A percentile compares a stretch with the other conserved stretches of the same genome.
phyloP scores from a whole-genome alignment of 2,888 invertebrate genomes.

The Chalcis sispes region DNA sequence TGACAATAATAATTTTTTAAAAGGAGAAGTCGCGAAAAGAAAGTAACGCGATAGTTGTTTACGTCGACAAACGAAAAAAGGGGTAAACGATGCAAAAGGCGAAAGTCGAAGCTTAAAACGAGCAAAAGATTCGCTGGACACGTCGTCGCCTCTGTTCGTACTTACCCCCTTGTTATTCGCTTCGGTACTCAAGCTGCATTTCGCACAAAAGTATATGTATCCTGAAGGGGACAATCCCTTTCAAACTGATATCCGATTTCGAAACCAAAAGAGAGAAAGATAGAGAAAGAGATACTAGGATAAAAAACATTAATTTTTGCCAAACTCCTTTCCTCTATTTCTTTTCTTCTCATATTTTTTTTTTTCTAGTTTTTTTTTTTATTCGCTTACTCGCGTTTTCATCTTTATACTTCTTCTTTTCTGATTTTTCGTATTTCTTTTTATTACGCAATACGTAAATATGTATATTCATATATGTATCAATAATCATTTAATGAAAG shows the following conservation, averaged over 20 bases:
- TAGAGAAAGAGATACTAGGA: conserved; percentile 43
- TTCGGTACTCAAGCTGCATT: conserved; percentile 8
- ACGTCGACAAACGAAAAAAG: too few relatives aligned
- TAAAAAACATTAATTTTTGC: conserved; percentile 52
- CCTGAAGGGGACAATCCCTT: conserved; percentile 48
- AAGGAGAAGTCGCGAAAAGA: too few relatives aligned
- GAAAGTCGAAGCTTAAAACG: not conserved
- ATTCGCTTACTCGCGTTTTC: not conserved
- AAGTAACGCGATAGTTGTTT: too few relatives aligned
- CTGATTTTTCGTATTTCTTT: conserved; percentile 11
- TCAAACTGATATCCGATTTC: conserved; percentile 58
- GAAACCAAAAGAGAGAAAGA: too few relatives aligned
- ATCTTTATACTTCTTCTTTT: conserved; percentile 13
- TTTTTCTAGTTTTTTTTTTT: conserved; percentile 38
- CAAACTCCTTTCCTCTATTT: not conserved
- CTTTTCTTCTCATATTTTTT: not conserved
- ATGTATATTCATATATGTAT: not conserved
- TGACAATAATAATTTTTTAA: too few relatives aligned
- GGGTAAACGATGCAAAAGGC: conserved; percentile 39
- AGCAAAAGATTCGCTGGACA: conserved; percentile 39
- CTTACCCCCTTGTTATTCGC: not conserved
- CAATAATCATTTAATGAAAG: too few relatives aligned
- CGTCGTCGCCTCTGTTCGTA: not conserved
- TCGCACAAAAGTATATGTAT: conserved; percentile 39
- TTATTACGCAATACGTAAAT: not conserved